Evolutionary conservation across 1,140 invertebrate species (phyloP), one percentile per base, ranked within the genome.

Genomic region (Leptinotarsa texana): DNA sequence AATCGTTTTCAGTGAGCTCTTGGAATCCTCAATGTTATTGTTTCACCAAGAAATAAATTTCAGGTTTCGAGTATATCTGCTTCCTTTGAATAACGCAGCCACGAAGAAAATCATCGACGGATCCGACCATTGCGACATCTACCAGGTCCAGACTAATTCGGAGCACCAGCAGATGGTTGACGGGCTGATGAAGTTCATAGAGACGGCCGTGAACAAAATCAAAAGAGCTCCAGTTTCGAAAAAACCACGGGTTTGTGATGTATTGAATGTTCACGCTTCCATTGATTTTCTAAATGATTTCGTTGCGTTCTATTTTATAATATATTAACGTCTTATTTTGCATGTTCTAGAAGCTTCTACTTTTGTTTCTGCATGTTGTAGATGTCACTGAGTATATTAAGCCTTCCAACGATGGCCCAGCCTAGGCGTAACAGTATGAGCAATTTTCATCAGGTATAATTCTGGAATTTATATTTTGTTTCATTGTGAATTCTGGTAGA

Each of bases 181-280:
- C 72, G 92, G 92, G 8, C 96, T 97, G 85, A 86, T 97, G 5
- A 92, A 94, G 78, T 96, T 97, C 82, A 91, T 96, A 13, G 96
- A 98, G 86, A 90, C 91, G 0, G 92, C 92, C 85, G 89, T 98
- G 27, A 98, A 98, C 86, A 96, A 96, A 87, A 93, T 97, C 81
- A 92, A 93, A 83, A 86, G 94, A 78, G 90, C 92, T 17, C 89
- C 89, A 83, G 75, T 81, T n/a, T 86, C 87, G 61, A 91, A 91
- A 82, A 91, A 93, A 80, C 87, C 88, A 72, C 84, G 89, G 88
- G 90, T 91, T 87, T 86, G 88, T 86, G 73, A 57, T 67, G 61
- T 57, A 27, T 73, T 68, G 17, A 42, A 42, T 42, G 33, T 42
- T 74, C n/a, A 68, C 61, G 63, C 51, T 57, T 17, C 51, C 48